A percentile compares a stretch with the other conserved stretches of the same genome.
These are phyloP conservation scores for Busseola fusca DNA, from an alignment of 2,888 invertebrate species.

Conservation along the genomic window DNA sequence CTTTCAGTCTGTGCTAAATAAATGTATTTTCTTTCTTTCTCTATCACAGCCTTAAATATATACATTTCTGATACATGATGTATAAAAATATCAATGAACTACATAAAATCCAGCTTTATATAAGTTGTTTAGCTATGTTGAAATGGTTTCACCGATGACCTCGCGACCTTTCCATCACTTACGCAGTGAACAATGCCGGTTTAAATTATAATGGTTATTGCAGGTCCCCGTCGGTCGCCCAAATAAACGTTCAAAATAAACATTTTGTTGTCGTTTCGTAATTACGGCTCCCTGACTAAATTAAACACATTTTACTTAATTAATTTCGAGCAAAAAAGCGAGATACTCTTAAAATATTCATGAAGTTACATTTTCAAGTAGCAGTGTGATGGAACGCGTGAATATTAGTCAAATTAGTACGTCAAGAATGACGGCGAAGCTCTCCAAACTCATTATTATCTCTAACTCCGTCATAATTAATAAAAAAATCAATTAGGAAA, in stretches of 20 bases:
- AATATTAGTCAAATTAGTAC: constrained; percentile 65
- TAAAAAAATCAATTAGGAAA: constrained; percentile 68
- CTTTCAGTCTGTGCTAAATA: too few species aligned
- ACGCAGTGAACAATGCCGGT: constrained; percentile 11
- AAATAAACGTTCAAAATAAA: constrained; percentile 37
- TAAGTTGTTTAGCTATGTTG: constrained; percentile 1
- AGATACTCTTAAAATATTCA: constrained; percentile 61
- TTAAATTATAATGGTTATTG: constrained; percentile 41
- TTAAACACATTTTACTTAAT: constrained; percentile 49
- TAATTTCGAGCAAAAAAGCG: constrained; percentile 50
- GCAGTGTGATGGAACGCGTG: constrained; percentile 56
- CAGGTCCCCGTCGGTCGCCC: constrained; percentile 15
- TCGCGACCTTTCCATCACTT: constrained; percentile 22
- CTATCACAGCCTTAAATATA: too few species aligned
- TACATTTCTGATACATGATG: not conserved
- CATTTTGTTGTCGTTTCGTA: constrained; percentile 40
- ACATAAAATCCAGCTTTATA: not conserved
- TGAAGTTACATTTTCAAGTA: constrained; percentile 62
- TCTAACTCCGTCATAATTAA: constrained; percentile 59
- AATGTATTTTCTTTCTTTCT: too few species aligned
- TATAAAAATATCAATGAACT: not conserved
- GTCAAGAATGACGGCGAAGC: constrained; percentile 49
- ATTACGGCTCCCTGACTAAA: constrained; percentile 41
- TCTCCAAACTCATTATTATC: constrained; percentile 57
- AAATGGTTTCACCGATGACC: constrained; percentile 12